Conservation (phyloP, 2,888 invertebrate genomes). For the Drosophila fungiperda region DNA sequence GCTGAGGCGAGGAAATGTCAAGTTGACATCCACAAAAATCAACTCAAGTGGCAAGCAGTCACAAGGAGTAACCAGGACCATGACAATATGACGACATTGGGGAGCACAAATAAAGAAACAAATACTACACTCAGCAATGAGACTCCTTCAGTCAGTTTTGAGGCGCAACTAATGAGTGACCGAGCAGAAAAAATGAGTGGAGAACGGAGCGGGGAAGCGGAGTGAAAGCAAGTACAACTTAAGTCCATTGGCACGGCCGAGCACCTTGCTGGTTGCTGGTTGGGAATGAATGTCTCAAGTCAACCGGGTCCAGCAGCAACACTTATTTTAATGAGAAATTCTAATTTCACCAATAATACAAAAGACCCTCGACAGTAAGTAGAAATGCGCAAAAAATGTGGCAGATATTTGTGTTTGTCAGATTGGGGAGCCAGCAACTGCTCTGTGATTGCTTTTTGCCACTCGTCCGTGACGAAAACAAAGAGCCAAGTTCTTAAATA, state of each 20-base stretch:
- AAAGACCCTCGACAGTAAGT: conserved; percentile 49
- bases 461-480: conserved; percentile 79
- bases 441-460: conserved; percentile 74
- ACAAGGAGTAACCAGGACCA: conserved; percentile 24
- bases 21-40: conserved; percentile 10
- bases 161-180: conserved; percentile 76
- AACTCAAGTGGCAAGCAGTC: conserved; percentile 50
- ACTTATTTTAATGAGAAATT: conserved; percentile 81
- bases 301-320: conserved; percentile 74
- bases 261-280: conserved; percentile 73
- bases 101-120: conserved; percentile 47
- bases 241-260: conserved; percentile 76
- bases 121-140: conserved; percentile 15
- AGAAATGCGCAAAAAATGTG: conserved; percentile 64
- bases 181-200: conserved; percentile 22
- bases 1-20: conserved; percentile 4
- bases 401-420: conserved; percentile 48
- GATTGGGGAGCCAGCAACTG: conserved; percentile 30
- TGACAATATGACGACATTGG: conserved; percentile 40
- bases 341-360: conserved; percentile 81
- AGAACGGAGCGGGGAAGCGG: background rate
- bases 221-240: conserved; percentile 33
- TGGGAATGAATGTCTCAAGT: conserved; percentile 68
- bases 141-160: conserved; percentile 52
- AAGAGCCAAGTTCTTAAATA: conserved; percentile 44